phyloP scores from a whole-genome alignment of 2,797 vertebrate species.

The Falco biarmicus region DNA sequence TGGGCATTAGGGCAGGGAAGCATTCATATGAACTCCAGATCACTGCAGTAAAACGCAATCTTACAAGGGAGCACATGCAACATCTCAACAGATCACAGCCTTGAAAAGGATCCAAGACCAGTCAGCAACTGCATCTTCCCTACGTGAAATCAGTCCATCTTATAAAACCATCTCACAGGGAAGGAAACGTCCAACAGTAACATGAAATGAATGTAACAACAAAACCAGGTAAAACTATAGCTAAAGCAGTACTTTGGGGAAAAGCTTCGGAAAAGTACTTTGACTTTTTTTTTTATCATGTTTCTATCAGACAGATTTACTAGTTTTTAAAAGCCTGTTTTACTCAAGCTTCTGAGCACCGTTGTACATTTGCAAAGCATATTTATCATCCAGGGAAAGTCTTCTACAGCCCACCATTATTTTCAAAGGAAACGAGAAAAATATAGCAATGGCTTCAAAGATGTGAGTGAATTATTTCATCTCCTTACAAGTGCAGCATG shows the following conservation, averaged over 20 bases:
- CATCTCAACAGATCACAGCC: neutral
- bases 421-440: slow-evolving; percentile 14
- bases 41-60: neutral
- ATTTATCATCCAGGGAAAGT: neutral
- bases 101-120: neutral
- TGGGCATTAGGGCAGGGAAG: neutral
- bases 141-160: neutral
- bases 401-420: neutral
- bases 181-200: neutral
- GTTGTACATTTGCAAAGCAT: neutral
- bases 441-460: neutral
- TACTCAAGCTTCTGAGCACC: neutral
- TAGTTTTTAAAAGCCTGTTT: neutral
- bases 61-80: neutral
- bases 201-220: neutral
- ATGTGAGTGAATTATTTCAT: slow-evolving; percentile 14
- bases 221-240: neutral
- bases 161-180: neutral
- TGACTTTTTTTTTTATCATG: neutral
- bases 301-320: neutral
- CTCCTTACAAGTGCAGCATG: slow-evolving; percentile 11
- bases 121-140: neutral
- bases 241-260: neutral
- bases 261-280: neutral
- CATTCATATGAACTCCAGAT: neutral